Evolutionary conservation across 2,888 invertebrate species (phyloP).

Genomic region (Polyommatus iphigenia): DNA sequence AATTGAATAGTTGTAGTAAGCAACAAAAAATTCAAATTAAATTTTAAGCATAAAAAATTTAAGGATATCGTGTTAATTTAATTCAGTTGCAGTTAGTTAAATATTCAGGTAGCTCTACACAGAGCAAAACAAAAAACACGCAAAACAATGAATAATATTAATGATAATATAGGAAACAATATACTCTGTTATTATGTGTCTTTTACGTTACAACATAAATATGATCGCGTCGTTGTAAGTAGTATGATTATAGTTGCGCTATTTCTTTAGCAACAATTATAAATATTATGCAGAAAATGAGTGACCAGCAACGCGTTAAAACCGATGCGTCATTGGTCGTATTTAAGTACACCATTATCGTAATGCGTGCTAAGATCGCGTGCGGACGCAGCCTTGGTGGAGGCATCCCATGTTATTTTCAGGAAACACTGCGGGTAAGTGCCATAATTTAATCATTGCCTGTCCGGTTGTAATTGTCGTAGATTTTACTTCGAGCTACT

Average conservation of each 20-base stretch:
- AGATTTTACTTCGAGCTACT: constrained; percentile 69
- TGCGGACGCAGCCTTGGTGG: constrained; percentile 72
- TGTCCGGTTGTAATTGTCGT: constrained; percentile 73
- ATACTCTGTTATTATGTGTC: constrained; percentile 16
- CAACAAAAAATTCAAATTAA: too few relatives aligned
- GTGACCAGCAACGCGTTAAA: constrained; percentile 66
- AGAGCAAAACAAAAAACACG: not conserved
- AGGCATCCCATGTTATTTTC: constrained; percentile 78
- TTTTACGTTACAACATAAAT: constrained; percentile 28
- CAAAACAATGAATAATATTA: constrained; percentile 20
- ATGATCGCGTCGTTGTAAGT: constrained; percentile 27
- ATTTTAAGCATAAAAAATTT: not conserved
- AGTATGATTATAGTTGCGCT: constrained; percentile 46
- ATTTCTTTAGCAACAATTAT: constrained; percentile 48
- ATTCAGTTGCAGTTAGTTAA: not conserved
- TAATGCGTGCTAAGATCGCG: constrained; percentile 76
- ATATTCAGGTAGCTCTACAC: not conserved
- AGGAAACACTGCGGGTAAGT: constrained; percentile 76
- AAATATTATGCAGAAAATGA: constrained; percentile 60
- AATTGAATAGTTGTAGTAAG: too few relatives aligned
- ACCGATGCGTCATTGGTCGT: constrained; percentile 76
- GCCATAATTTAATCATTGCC: constrained; percentile 79
- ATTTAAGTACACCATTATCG: constrained; percentile 63
- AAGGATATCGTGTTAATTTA: not conserved
- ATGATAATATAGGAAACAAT: constrained; percentile 18